Evolutionary conservation across 2,113 vertebrate species (phyloP), one percentile per base, ranked within the genome.

Genomic region (Salminus brasiliensis): DNA sequence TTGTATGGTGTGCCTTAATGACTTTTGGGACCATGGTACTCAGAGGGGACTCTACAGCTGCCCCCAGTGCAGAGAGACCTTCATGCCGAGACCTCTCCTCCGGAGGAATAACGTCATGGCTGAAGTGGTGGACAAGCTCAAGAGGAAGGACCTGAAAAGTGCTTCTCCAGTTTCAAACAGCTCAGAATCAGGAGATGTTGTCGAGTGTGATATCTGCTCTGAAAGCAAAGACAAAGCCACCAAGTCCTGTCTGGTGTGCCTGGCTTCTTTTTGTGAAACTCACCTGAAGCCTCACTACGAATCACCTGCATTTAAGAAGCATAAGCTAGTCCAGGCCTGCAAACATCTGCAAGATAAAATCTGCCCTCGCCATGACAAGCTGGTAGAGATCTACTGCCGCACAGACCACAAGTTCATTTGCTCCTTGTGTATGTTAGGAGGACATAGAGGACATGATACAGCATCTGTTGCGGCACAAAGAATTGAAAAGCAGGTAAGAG

Each of bases 131-230:
- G 76, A 81, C 25, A 71, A 76, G 34, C 80, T 81, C 45, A 72
- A 81, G 30, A 60, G 12, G 67, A 79, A 73, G 76, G 71, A 70
- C 12, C 34, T 75, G 16, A 49, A 9, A 60, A 15, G 27, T 2
- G 21, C 27, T 59, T 69, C 55, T 55, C 32, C 65, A 70, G 29
- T 23, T 79, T 16, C 1, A 27, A 16, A 23, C 29, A 45, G 12
- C 43, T 49, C 39, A 4, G 81, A 65, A 70, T n/a, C 43, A 2
- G 76, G 32, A 68, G 72, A 79, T 13, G 76, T 79, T 21, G n/a
- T n/a, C n/a, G 76, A 60, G 25, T 81, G 80, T 55, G 80, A 81
- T n/a, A 62, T 81, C 67, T 81, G 80, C 60, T 55, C 73, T 32
- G 80, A 71, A 30, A 65, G 16, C 25, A 82, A 78, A 63, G 49